Evolutionary conservation across 2,888 invertebrate species (phyloP), one percentile per base, ranked within the genome.

Genomic region (Caenorhabditis sp.): DNA sequence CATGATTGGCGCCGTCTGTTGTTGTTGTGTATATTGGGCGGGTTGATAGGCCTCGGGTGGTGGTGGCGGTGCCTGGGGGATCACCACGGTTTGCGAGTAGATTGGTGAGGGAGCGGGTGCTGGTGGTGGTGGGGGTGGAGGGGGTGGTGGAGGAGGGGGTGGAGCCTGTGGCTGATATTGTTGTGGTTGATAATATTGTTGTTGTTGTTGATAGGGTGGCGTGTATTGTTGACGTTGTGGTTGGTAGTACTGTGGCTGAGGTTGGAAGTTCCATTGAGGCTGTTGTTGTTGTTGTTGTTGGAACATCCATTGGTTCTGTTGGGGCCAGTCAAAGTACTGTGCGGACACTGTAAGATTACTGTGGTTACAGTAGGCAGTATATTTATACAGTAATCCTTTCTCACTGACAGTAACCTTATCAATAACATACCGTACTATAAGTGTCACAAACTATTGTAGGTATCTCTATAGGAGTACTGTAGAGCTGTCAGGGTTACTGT

Each of bases 51-150:
- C 73, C 57, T 69, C 73, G 59, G 73, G 69, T 49, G 69, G 69
- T 66, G 72, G 72, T 49, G 72, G 72, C 23, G 72, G 72, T 8
- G 72, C 67, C 52, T 72, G 67, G 62, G 72, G 72, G 20, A 72
- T 72, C 20, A 72, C 61, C 1, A 72, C 72, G 21, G 72, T 72
- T 62, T 72, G 72, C 12, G 72, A 72, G 54, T 72, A 72, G 56
- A 72, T 72, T 56, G 64, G 72, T 59, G 72, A n/a, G n/a, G n/a
- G n/a, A n/a, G n/a, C n/a, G n/a, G n/a, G 64, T 31, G 67, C 56
- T 20, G 56, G 70, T 63, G 62, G 73, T 63, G 36, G 74, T 21
- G 36, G 56, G n/a, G 67, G 62, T 58, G 43, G 67, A 27, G 54
- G 69, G 26, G 63, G 70, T 12, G 53, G 67, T 61, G 67, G 70